Percentiles rank a stretch among this genome's conserved stretches.
phyloP scores from a whole-genome alignment of 2,888 invertebrate genomes.

The Pollenia angustigena region DNA sequence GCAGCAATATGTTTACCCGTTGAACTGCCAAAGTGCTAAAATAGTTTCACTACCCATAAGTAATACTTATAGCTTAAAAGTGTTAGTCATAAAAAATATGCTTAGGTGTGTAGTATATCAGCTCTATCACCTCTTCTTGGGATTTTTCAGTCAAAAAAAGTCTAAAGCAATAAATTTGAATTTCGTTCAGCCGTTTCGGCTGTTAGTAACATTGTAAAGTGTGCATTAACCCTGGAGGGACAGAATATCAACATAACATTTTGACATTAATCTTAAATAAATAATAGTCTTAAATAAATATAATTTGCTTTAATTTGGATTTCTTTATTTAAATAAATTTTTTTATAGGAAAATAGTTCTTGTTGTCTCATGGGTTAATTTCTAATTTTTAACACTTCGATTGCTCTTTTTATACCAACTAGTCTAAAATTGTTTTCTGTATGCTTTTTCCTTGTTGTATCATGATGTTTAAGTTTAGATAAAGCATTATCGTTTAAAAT shows the following conservation, averaged over 20 bases:
- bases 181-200: neutral
- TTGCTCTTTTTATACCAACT: slow-evolving; percentile 7
- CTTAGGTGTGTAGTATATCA: neutral
- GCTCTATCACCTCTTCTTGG: slow-evolving; percentile 31
- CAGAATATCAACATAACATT: neutral
- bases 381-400: slow-evolving; percentile 6
- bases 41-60: slow-evolving; percentile 60
- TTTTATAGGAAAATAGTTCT: no score
- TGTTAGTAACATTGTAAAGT: neutral
- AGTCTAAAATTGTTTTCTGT: slow-evolving; percentile 25
- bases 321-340: no score
- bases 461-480: slow-evolving; percentile 64
- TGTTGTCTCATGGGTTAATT: slow-evolving; percentile 34
- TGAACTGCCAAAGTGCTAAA: slow-evolving; percentile 60
- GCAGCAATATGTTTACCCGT: slow-evolving; percentile 24
- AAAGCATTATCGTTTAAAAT: slow-evolving; percentile 61
- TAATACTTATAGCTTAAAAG: slow-evolving; percentile 35
- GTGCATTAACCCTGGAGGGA: neutral
- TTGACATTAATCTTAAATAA: neutral
- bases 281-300: no score
- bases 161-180: slow-evolving; percentile 63
- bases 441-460: slow-evolving; percentile 27
- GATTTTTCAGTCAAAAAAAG: slow-evolving; percentile 16
- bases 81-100: slow-evolving; percentile 47
- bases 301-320: no score